Base-by-base conservation (phyloP, 2,888 invertebrate genomes). In the Podotricha telesiphe region DNA sequence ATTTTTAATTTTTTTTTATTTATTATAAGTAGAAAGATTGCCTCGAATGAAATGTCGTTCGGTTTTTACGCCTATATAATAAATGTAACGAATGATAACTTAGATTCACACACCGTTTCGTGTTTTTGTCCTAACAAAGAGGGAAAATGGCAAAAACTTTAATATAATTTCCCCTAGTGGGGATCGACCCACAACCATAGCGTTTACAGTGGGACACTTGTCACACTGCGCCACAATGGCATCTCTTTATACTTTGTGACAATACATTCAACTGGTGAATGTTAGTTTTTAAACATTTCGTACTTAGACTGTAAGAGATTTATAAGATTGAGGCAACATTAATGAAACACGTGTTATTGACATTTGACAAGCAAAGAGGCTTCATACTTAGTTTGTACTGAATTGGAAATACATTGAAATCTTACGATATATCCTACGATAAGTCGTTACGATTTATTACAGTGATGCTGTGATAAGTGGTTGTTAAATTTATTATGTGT, bases 301-400 rank as follows among this genome's bases (percentile, higher is more conserved):
- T 47, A 40, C 22, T 53, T 48, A 48, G 13, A 51, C 55, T 20
- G 70, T 65, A 28, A 20, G 19, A 70, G 40, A 50, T 58, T 53
- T 67, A 69, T 72, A 69, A 48, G 64, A 70, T 70, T 53, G 40
- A 64, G 56, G 51, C 22, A 69, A 68, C 72, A 71, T 70, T 73
- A 73, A 74, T 74, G 73, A 74, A 74, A 72, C 72, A 74, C 65
- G 58, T 47, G 66, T 56, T 68, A 72, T 74, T 72, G 73, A 73
- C 73, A 66, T 62, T 62, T 61, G 68, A 73, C 69, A 71, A 69
- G 70, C 55, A 55, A 55, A 68, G 72, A 74, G 62, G 70, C 72
- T 70, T 53, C 42, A 67, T 40, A 56, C 67, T 50, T 65, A 65
- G 65, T 67, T 67, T 62, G 67, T 65, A 70, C 55, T 34, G 67